Percentiles rank a stretch among this genome's conserved stretches.
Evolutionary conservation across 2,888 invertebrate genomes (phyloP).

Genomic region (Caenorhabditis sp.): DNA sequence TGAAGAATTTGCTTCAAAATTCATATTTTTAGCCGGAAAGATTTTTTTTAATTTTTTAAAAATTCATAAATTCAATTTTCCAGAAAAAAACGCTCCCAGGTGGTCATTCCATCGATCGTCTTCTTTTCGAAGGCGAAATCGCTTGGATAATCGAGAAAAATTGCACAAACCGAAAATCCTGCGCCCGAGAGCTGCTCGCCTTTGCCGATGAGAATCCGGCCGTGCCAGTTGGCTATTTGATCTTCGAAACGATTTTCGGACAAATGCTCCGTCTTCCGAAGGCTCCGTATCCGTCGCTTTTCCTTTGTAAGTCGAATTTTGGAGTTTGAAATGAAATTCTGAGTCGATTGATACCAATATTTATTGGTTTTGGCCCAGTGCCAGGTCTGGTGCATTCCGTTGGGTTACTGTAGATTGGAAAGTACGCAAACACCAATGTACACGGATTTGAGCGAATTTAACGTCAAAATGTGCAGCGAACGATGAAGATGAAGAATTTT

Average conservation of each 20-base stretch:
- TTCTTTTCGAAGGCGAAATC: slow-evolving; percentile 97
- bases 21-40: too few relatives aligned
- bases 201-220: slow-evolving; percentile 90
- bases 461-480: too few relatives aligned
- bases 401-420: too few relatives aligned
- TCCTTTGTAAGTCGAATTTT: slow-evolving; percentile 55
- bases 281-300: slow-evolving; percentile 87
- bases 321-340: background rate
- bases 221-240: slow-evolving; percentile 97
- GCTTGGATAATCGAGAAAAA: slow-evolving; percentile 94
- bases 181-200: slow-evolving; percentile 93
- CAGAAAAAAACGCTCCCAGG: slow-evolving; percentile 89
- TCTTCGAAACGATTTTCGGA: slow-evolving; percentile 90
- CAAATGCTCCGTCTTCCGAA: slow-evolving; percentile 93
- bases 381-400: too few relatives aligned
- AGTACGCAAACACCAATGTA: too few relatives aligned
- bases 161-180: slow-evolving; percentile 93
- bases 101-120: slow-evolving; percentile 96
- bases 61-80: background rate
- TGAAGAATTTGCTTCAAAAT: too few relatives aligned
- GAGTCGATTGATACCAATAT: too few relatives aligned
- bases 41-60: too few relatives aligned
- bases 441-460: too few relatives aligned
- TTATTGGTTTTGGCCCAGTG: too few relatives aligned
- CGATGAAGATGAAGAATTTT: background rate